These are phyloP conservation scores for Pseudomyrmex cubaensis DNA, from an alignment of 1,140 invertebrate species.

Conservation along the genomic window DNA sequence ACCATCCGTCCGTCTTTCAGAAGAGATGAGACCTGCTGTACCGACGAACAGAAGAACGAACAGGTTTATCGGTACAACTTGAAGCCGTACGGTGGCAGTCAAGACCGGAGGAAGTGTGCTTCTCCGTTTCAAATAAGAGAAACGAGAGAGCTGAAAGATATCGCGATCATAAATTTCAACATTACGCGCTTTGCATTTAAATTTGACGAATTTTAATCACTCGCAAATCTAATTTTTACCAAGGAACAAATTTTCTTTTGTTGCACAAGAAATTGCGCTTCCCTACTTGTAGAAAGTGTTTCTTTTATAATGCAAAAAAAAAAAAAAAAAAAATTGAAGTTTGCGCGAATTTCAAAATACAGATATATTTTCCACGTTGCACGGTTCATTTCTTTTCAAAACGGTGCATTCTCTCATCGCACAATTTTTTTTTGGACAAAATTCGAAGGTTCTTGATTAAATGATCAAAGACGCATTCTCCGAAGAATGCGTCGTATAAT, in stretches of 20 bases:
- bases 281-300: not conserved
- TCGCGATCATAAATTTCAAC: not conserved
- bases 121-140: not conserved
- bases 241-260: not conserved
- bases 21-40: conserved; percentile 42
- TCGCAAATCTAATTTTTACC: not conserved
- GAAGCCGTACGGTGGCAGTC: conserved; percentile 67
- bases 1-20: not conserved
- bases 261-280: not conserved
- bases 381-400: not conserved
- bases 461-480: conserved; percentile 17
- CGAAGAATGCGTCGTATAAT: conserved; percentile 7
- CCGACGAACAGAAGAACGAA: conserved; percentile 28
- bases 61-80: conserved; percentile 52
- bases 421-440: not conserved
- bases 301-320: not conserved
- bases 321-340: not conserved
- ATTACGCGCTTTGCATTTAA: not conserved
- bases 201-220: not conserved
- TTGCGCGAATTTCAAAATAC: not conserved
- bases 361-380: not conserved
- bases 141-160: not conserved
- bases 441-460: not conserved
- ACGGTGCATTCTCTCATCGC: too few relatives aligned
- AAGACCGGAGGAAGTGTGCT: conserved; percentile 11